These are phyloP conservation scores for Cosmia pyralina DNA, from an alignment of 2,888 invertebrate species.

Conservation along the genomic window DNA sequence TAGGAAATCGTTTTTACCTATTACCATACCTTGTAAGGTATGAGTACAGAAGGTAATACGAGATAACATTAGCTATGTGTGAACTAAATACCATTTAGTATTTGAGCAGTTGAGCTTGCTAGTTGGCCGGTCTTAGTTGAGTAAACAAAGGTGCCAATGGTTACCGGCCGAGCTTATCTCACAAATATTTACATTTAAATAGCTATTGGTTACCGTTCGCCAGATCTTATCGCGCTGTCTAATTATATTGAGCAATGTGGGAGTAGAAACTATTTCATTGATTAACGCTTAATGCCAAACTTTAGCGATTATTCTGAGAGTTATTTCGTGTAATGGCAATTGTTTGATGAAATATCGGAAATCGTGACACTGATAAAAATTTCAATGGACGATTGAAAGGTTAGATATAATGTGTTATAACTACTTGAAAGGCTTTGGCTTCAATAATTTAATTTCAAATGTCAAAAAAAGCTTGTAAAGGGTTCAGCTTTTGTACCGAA, in stretches of 20 bases:
- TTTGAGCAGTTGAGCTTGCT: conserved; percentile 59
- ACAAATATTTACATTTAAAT: conserved; percentile 69
- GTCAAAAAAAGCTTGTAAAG: conserved; percentile 26
- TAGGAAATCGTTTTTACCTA: conserved; percentile 43
- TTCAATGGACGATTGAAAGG: conserved; percentile 33
- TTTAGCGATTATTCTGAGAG: conserved; percentile 54
- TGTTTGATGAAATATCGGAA: conserved; percentile 57
- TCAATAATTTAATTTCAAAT: conserved; percentile 31
- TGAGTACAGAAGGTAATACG: conserved; percentile 34
- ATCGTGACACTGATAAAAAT: conserved; percentile 52
- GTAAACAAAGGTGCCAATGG: conserved; percentile 69
- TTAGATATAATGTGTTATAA: conserved; percentile 29
- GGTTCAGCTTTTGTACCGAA: conserved; percentile 10
- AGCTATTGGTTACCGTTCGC: conserved; percentile 62
- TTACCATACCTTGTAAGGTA: conserved; percentile 10
- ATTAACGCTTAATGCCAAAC: conserved; percentile 59
- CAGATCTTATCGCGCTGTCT: conserved; percentile 65
- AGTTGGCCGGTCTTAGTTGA: conserved; percentile 61
- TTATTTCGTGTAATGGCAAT: conserved; percentile 59
- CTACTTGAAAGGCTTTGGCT: conserved; percentile 21
- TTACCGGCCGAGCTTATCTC: conserved; percentile 56
- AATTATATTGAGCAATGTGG: conserved; percentile 67
- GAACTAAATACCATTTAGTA: conserved; percentile 64
- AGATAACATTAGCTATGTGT: conserved; percentile 57
- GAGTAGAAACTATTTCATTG: conserved; percentile 63